Percentiles rank a stretch among this genome's conserved stretches.
phyloP scores from a whole-genome alignment of 2,888 invertebrate species.

The Polietes domitor region DNA sequence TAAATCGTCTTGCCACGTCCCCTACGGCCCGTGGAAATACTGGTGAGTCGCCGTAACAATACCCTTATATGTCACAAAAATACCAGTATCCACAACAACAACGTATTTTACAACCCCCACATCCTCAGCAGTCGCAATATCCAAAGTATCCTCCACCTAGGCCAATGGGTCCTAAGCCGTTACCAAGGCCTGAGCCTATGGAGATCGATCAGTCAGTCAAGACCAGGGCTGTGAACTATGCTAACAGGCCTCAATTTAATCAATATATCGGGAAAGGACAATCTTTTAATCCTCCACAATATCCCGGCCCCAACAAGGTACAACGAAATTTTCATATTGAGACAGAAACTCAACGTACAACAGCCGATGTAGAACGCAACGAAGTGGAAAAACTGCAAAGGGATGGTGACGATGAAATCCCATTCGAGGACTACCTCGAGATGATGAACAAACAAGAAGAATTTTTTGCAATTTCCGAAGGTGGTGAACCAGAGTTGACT shows the following conservation, averaged over 20 bases:
- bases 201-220: not conserved
- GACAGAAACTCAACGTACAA: too few relatives aligned
- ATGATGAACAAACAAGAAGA: not conserved
- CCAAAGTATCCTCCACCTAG: not conserved
- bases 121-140: not conserved
- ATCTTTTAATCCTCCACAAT: not conserved
- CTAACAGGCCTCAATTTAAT: slow-evolving; percentile 14
- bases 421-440: too few relatives aligned
- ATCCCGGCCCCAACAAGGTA: slow-evolving; percentile 18
- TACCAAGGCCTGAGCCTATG: slow-evolving; percentile 10
- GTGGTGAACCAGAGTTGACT: not conserved
- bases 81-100: not conserved
- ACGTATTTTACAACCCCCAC: not conserved
- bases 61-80: slow-evolving; percentile 2
- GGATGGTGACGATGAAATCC: too few relatives aligned
- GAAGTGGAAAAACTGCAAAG: too few relatives aligned
- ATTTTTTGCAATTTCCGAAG: not conserved
- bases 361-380: too few relatives aligned
- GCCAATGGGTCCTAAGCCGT: slow-evolving; percentile 2
- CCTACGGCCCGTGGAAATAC: too few relatives aligned
- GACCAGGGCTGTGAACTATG: not conserved
- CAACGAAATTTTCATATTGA: too few relatives aligned
- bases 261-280: not conserved
- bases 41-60: too few relatives aligned
- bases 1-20: too few relatives aligned